A percentile compares a stretch with the other conserved stretches of the same genome.
Conservation (phyloP, 2,797 vertebrate species). For the Pipistrellus pipistrellus region DNA sequence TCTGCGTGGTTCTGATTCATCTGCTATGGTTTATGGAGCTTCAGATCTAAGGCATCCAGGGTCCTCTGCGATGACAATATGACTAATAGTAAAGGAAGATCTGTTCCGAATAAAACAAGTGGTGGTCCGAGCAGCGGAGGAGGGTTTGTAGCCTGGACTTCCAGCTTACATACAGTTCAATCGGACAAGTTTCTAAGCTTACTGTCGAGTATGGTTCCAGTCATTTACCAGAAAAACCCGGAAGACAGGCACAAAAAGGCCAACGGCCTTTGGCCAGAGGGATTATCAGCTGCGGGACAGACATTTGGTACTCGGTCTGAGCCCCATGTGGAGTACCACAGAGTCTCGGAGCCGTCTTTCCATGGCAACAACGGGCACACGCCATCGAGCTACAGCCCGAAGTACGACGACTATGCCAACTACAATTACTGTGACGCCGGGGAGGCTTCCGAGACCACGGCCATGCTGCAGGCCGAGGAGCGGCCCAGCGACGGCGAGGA, state of each 20-base stretch:
- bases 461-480: conserved; percentile 92
- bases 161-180: conserved; percentile 91
- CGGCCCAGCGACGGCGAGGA: conserved; percentile 90
- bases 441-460: conserved; percentile 91
- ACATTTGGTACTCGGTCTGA: conserved; percentile 85
- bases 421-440: conserved; percentile 91
- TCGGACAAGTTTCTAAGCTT: conserved; percentile 91
- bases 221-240: conserved; percentile 94
- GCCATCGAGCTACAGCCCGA: conserved; percentile 85
- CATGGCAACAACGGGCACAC: conserved; percentile 85
- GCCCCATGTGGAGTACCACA: conserved; percentile 87
- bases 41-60: conserved; percentile 76
- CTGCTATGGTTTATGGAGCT: conserved; percentile 35
- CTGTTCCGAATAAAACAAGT: conserved; percentile 84
- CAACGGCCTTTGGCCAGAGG: conserved; percentile 90
- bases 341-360: conserved; percentile 88
- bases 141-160: conserved; percentile 91
- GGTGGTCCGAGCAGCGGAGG: conserved; percentile 78
- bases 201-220: conserved; percentile 95
- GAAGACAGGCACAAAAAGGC: conserved; percentile 95
- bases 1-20: conserved; percentile 51
- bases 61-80: conserved; percentile 87
- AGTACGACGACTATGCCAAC: conserved; percentile 87
- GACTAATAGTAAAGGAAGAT: conserved; percentile 90
- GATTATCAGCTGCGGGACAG: conserved; percentile 87